Evolutionary conservation across 1,140 invertebrate genomes (phyloP).

Genomic region (Trachymyrmex septentrionalis): DNA sequence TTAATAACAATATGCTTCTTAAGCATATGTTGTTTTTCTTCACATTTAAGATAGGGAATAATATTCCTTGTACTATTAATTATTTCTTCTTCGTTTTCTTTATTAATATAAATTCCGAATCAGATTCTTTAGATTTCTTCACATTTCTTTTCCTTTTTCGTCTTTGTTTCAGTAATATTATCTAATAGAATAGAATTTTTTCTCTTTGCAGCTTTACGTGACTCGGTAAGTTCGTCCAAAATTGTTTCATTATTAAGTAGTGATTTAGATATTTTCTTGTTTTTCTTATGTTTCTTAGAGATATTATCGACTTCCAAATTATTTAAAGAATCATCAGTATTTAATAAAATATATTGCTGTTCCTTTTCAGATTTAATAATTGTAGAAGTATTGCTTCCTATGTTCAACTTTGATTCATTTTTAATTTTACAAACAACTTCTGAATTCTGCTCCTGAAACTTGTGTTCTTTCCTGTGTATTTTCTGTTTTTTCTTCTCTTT

Average conservation of each 20-base stretch:
- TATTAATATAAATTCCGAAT: background rate
- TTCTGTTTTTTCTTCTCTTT: conserved; percentile 7
- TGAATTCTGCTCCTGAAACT: background rate
- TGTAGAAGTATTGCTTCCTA: background rate
- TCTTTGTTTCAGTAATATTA: conserved; percentile 3
- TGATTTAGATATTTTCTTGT: background rate
- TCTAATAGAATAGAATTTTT: conserved; percentile 3
- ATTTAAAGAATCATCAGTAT: background rate
- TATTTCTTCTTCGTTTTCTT: background rate
- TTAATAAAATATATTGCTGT: background rate
- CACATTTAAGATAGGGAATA: background rate
- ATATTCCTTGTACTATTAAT: background rate
- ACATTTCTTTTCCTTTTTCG: conserved; percentile 35
- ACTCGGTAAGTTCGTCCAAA: background rate
- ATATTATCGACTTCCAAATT: background rate
- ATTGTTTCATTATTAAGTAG: background rate
- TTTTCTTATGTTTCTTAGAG: conserved; percentile 16
- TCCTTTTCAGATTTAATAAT: conserved; percentile 4
- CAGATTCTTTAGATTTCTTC: conserved; percentile 52
- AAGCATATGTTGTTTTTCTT: background rate
- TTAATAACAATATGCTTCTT: background rate
- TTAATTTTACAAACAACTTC: background rate
- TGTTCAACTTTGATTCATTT: background rate
- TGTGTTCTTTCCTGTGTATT: conserved; percentile 1
- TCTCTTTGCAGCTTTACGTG: background rate